Base-by-base conservation (phyloP, 1,140 invertebrate species). In the Coenobita brevimanus region DNA sequence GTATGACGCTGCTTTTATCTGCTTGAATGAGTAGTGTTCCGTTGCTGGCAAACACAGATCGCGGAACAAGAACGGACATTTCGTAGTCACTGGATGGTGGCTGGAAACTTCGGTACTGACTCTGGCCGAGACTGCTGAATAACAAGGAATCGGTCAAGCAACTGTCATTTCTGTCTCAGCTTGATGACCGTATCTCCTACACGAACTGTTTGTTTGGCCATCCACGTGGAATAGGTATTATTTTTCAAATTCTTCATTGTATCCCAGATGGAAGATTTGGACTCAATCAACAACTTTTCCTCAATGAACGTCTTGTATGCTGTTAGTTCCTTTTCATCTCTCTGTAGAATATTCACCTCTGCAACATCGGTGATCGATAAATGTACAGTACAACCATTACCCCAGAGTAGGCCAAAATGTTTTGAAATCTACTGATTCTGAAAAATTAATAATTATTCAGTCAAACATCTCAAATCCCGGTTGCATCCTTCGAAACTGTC, bases 171-270 rank as follows among this genome's bases (percentile, higher is more conserved):
- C 24, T 71, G 21, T 3, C 67, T 10, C 67, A 71, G 36, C 36
- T 10, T 71, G 67, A 71, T 71, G 36, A 71, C 36, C 67, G 1
- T 71, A 33, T 71, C 67, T 71, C 24, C 24, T 15, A 71, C 67
- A 71, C 67, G 24, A 27, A 71, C 67, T 33, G 36, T 71, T 27
- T 71, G 67, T 36, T 71, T 71, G 21, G 67, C 27, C 67, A 71
- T 71, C 67, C 4, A 71, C 36, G 24, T 71, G 27, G 67, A 71
- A 2, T 71, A 27, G 17, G 67, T 71, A 17, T 71, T 71, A 15
- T 24, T 24, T 71, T 71, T 3, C 27, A 71, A 33, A 1, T 71
- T 71, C 36, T 71, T 71, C 24, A n/a, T 33, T 71, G 4, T 17
- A 71, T 71, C 36, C 67, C 4, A 71, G 36, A 71, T 71, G 27